Evolutionary conservation across 1,140 invertebrate genomes (phyloP).

Genomic region (Lerema accius): DNA sequence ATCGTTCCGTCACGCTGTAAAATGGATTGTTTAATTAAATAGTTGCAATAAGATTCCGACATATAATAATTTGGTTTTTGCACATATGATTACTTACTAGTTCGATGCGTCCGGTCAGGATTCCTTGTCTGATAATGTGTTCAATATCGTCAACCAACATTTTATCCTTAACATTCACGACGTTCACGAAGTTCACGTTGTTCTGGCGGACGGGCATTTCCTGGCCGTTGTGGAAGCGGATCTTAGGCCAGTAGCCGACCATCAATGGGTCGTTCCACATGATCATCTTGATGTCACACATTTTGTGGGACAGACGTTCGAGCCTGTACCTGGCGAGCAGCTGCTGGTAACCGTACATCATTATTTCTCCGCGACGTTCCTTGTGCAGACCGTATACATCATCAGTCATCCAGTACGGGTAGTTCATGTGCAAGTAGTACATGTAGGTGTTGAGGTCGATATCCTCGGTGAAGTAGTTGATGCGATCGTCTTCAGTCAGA

Average conservation of each 20-base stretch:
- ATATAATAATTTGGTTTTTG: conserved; percentile 3
- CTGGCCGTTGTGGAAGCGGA: conserved; percentile 85
- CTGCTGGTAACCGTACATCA: conserved; percentile 84
- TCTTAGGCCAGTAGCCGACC: conserved; percentile 84
- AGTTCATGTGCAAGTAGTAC: conserved; percentile 87
- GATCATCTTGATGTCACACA: conserved; percentile 84
- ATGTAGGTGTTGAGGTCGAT: conserved; percentile 87
- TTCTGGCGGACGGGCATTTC: conserved; percentile 85
- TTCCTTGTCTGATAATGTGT: conserved; percentile 85
- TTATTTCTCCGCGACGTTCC: conserved; percentile 85
- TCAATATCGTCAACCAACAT: conserved; percentile 81
- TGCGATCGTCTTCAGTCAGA: conserved; percentile 68
- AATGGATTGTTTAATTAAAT: conserved; percentile 41
- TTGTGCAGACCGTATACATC: conserved; percentile 83
- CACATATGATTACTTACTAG: conserved; percentile 61
- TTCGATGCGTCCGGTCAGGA: conserved; percentile 85
- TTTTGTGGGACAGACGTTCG: conserved; percentile 85
- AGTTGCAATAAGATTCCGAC: neutral
- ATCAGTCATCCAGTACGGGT: conserved; percentile 86
- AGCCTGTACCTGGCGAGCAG: conserved; percentile 86
- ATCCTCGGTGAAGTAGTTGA: conserved; percentile 89
- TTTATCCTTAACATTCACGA: conserved; percentile 70
- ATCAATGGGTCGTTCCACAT: conserved; percentile 77
- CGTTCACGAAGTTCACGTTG: conserved; percentile 82
- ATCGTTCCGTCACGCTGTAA: conserved; percentile 78